These are phyloP conservation scores for Microplitis demolitor DNA, from an alignment of 1,140 invertebrate genomes.

Conservation along the genomic window DNA sequence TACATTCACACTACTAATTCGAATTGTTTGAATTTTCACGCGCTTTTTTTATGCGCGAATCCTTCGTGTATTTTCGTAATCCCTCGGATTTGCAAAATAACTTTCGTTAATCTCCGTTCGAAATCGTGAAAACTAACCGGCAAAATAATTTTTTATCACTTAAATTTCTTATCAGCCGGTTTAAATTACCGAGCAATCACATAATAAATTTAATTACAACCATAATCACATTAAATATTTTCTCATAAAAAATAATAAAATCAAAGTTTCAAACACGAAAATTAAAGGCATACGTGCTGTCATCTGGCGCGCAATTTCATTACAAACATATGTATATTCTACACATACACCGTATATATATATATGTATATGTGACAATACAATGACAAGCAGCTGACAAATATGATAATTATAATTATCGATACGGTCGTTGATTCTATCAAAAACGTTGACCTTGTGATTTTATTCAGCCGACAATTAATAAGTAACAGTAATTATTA, in stretches of 20 bases:
- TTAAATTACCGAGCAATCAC: no score
- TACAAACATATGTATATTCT: background rate
- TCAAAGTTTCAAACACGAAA: background rate
- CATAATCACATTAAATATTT: no score
- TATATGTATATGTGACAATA: background rate
- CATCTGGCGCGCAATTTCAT: background rate
- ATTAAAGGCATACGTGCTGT: background rate
- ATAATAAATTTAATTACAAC: no score
- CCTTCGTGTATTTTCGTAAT: background rate
- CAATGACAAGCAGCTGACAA: background rate
- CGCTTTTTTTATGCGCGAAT: background rate
- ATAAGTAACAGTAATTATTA: background rate
- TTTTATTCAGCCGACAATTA: background rate
- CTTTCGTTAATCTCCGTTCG: background rate
- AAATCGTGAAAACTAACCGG: background rate
- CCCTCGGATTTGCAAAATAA: background rate
- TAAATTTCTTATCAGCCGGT: no score
- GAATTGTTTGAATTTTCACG: background rate
- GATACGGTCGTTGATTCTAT: slow-evolving; percentile 6
- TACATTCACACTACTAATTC: background rate
- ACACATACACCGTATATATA: background rate
- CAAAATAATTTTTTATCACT: no score
- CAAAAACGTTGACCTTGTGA: background rate
- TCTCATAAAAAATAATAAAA: background rate
- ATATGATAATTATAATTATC: background rate